Base-by-base conservation (phyloP, 1,140 invertebrate genomes). In the Drosophila seguyi region DNA sequence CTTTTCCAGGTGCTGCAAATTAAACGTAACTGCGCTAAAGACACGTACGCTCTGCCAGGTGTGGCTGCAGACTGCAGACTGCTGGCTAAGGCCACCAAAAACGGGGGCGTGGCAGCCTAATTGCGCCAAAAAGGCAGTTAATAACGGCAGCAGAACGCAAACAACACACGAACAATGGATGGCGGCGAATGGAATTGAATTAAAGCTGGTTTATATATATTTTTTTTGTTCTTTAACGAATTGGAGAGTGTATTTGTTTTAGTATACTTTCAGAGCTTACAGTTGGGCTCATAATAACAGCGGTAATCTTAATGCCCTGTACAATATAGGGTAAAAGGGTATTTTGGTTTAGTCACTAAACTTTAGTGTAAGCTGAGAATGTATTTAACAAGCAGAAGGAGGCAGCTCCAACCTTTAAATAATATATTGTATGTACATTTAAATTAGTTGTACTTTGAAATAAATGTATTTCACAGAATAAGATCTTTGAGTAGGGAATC, bases 71-170 rank as follows among this genome's bases (percentile, higher is more conserved):
- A 56, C 50, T 60, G 52, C 36, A 31, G 38, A 7, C 14, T 25
- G 13, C 16, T 2, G 16, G 29, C 41, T 57, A 22, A 14, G 13
- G 4, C 7, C 39, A 18, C 14, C 14, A 16, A 44, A 58, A 29
- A 20, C n/a, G 47, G 61, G 61, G 52, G 63, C 65, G 63, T 77
- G 73, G 63, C 72, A 84, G 62, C 60, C 50, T 87, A 87, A 87
- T 87, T 87, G 80, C 77, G 85, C 71, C 77, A 84, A 84, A 90
- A 87, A 88, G 81, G 53, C 80, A 90, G 80, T 84, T 88, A 88
- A 87, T 88, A 88, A 80, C 53, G 60, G 60, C 27, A 77, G 36
- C 48, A 47, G 44, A 58, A 53, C 45, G 62, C 66, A 72, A 80
- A 72, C 66, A 72, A 67, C 53, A 76, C 60, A 69, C 47, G 66